Evolutionary conservation across 2,797 vertebrate species (phyloP).

Genomic region (Mus spretus): DNA sequence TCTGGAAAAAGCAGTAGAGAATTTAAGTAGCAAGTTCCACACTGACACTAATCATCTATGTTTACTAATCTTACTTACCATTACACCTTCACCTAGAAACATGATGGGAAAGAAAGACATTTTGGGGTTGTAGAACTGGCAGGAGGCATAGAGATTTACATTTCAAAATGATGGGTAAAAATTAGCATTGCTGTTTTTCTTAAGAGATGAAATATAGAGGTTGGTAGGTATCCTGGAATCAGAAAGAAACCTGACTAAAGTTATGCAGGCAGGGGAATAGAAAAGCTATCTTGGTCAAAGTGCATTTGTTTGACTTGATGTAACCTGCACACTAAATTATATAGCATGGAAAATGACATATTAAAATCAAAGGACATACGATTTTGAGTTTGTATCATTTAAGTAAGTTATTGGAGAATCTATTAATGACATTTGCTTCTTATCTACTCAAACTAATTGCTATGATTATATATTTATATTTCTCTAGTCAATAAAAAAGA

Average conservation of each 20-base stretch:
- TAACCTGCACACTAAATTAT: neutral
- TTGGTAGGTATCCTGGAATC: neutral
- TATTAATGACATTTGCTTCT: neutral
- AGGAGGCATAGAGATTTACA: neutral
- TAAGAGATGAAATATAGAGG: slow-evolving; percentile 14
- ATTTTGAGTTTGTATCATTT: slow-evolving; percentile 23
- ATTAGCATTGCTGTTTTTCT: slow-evolving; percentile 1
- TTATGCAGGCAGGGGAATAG: neutral
- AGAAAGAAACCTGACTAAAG: neutral
- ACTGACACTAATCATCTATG: neutral
- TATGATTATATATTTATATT: slow-evolving; percentile 37
- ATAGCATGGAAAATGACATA: neutral
- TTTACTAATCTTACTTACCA: neutral
- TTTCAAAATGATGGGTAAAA: neutral
- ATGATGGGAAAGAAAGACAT: neutral
- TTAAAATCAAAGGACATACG: neutral
- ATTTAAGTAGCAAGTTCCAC: accelerated
- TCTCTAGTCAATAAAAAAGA: slow-evolving; percentile 41
- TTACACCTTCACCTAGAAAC: neutral
- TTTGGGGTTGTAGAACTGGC: neutral
- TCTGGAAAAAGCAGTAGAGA: neutral
- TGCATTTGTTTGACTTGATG: neutral
- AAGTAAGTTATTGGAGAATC: slow-evolving; percentile 29
- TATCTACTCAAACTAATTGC: slow-evolving; percentile 20
- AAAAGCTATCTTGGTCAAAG: neutral